Evolutionary conservation across 2,888 invertebrate species (phyloP).

Genomic region (Temnothorax unifasciatus): DNA sequence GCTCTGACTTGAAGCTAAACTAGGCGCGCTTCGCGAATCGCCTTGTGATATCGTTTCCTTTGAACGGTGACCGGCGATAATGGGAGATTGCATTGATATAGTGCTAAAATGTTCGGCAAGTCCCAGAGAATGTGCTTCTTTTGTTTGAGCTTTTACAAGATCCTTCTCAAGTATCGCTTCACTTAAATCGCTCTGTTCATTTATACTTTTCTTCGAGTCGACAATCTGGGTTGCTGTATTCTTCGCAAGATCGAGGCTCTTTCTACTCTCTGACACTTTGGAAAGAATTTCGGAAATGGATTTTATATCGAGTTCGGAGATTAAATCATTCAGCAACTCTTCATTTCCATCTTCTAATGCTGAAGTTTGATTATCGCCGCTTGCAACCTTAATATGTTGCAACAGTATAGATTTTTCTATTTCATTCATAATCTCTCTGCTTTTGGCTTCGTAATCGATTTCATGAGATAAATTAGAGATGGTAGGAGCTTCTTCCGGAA

Average conservation of each 20-base stretch:
- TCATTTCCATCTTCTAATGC: slow-evolving; percentile 68
- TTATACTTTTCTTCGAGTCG: slow-evolving; percentile 10
- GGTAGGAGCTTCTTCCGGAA: slow-evolving; percentile 61
- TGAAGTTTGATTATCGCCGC: slow-evolving; percentile 56
- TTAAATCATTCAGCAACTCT: slow-evolving; percentile 73
- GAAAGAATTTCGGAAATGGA: slow-evolving; percentile 79
- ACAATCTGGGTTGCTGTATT: slow-evolving; percentile 34
- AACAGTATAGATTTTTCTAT: slow-evolving; percentile 83
- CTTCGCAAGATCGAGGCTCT: slow-evolving; percentile 42
- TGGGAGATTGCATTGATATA: slow-evolving; percentile 23
- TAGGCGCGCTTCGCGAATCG: background rate
- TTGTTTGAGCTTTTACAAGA: background rate
- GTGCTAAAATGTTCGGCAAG: background rate
- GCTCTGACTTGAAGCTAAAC: background rate
- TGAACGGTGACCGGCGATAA: slow-evolving; percentile 38
- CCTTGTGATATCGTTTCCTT: slow-evolving; percentile 8
- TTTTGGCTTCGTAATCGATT: slow-evolving; percentile 81
- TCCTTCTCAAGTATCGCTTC: slow-evolving; percentile 7
- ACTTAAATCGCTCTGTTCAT: slow-evolving; percentile 6
- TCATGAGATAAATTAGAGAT: slow-evolving; percentile 69
- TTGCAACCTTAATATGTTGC: slow-evolving; percentile 75
- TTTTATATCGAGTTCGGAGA: slow-evolving; percentile 75
- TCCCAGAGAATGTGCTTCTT: background rate
- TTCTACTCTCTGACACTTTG: slow-evolving; percentile 62
- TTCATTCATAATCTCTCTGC: slow-evolving; percentile 81